Percentiles rank a stretch among this genome's conserved stretches.
phyloP scores from a whole-genome alignment of 2,888 invertebrate species.

The Andrena camellia region DNA sequence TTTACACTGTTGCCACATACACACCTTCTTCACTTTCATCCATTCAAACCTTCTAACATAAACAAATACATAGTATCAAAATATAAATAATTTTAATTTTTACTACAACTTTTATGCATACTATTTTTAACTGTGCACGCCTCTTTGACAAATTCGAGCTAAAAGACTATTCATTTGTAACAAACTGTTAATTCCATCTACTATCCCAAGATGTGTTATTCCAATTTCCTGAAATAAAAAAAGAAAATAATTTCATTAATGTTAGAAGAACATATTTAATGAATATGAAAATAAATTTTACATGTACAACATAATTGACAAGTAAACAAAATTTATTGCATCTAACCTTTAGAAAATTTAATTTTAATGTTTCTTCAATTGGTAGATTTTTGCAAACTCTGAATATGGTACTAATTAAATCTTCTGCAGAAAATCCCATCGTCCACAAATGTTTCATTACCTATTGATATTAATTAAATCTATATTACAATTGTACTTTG shows the following conservation, averaged over 20 bases:
- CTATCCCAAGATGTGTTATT: slow-evolving; percentile 94
- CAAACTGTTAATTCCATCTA: slow-evolving; percentile 94
- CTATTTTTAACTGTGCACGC: slow-evolving; percentile 44
- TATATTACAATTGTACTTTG: background rate
- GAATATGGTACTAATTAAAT: slow-evolving; percentile 97
- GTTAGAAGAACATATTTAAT: background rate
- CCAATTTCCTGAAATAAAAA: slow-evolving; percentile 91
- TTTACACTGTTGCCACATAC: too few relatives aligned
- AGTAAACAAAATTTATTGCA: background rate
- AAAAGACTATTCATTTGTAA: slow-evolving; percentile 96
- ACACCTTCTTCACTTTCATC: too few relatives aligned
- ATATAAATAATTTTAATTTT: slow-evolving; percentile 73
- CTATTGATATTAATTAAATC: slow-evolving; percentile 81
- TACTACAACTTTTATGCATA: slow-evolving; percentile 18
- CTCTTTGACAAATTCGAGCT: slow-evolving; percentile 91
- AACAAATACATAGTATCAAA: slow-evolving; percentile 51
- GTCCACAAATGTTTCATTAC: slow-evolving; percentile 95
- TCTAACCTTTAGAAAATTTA: slow-evolving; percentile 92
- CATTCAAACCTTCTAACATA: background rate
- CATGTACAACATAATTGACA: background rate
- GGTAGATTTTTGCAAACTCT: slow-evolving; percentile 95
- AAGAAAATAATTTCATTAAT: slow-evolving; percentile 19
- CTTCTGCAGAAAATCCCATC: slow-evolving; percentile 98
- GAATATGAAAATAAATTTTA: background rate
- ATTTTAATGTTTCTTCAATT: slow-evolving; percentile 92